Evolutionary conservation across 1,140 invertebrate species (phyloP).

Genomic region (Neodiprion pinetum): DNA sequence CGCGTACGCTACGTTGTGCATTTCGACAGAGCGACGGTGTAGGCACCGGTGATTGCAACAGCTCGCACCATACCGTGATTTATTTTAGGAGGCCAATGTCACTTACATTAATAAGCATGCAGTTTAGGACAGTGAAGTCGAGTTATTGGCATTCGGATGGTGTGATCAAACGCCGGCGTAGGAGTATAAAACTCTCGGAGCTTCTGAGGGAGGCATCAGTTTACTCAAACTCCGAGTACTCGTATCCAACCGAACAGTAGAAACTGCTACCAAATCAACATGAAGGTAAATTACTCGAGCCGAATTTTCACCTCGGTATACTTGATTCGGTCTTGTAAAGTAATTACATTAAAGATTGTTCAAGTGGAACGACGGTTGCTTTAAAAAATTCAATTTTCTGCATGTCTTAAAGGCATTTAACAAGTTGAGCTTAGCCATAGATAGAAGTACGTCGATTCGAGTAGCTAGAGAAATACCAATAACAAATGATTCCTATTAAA

Average conservation of each 20-base stretch:
- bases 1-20: not conserved
- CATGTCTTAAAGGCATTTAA: too few species aligned
- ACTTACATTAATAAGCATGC: conserved; percentile 3
- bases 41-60: not conserved
- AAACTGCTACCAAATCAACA: not conserved
- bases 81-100: conserved; percentile 13
- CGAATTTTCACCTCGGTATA: not conserved
- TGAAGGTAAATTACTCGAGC: not conserved
- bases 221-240: conserved; percentile 3
- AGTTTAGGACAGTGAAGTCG: not conserved
- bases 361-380: not conserved
- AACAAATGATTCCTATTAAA: too few species aligned
- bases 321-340: not conserved
- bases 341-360: not conserved
- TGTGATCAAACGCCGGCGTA: not conserved
- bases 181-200: conserved; percentile 2
- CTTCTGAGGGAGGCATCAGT: conserved; percentile 6
- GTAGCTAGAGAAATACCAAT: too few species aligned
- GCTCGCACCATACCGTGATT: not conserved
- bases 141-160: conserved; percentile 5
- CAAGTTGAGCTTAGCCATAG: too few species aligned
- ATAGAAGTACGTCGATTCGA: too few species aligned
- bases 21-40: not conserved
- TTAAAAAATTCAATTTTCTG: not conserved
- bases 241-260: not conserved